phyloP scores from a whole-genome alignment of 1,140 invertebrate species.

The Diorhabda elongata region DNA sequence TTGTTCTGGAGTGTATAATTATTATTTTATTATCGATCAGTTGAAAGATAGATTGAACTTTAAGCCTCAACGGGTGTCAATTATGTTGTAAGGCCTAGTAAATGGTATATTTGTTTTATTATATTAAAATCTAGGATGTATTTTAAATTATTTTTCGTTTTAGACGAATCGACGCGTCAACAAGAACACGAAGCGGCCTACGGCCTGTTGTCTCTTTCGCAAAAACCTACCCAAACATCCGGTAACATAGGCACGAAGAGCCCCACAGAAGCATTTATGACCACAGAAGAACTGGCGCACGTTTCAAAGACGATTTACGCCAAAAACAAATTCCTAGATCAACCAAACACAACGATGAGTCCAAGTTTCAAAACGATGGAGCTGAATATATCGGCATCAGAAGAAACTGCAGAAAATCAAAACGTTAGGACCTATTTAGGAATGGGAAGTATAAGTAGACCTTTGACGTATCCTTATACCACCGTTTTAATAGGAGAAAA shows the following conservation, averaged over 20 bases:
- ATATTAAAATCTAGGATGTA: too few species aligned
- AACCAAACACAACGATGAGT: constrained; percentile 21
- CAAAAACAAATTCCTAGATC: constrained; percentile 45
- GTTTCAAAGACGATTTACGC: constrained; percentile 43
- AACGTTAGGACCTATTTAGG: constrained; percentile 35
- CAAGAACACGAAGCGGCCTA: constrained; percentile 85
- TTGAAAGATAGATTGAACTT: too few species aligned
- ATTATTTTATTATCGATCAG: too few species aligned
- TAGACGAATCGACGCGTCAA: constrained; percentile 50
- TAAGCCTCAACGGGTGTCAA: too few species aligned
- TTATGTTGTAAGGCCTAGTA: too few species aligned
- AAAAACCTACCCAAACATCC: constrained; percentile 45
- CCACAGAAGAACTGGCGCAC: constrained; percentile 48
- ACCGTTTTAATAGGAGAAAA: constrained; percentile 19
- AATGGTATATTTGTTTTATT: too few species aligned
- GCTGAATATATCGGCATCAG: constrained; percentile 4
- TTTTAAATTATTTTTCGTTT: constrained; percentile 19
- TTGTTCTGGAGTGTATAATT: too few species aligned
- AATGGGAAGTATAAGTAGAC: constrained; percentile 35
- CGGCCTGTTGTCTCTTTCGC: constrained; percentile 74
- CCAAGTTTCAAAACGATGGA: constrained; percentile 22
- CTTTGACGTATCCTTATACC: constrained; percentile 45
- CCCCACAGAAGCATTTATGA: constrained; percentile 35
- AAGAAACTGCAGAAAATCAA: constrained; percentile 21
- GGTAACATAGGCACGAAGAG: neutral